Base-by-base conservation (phyloP, 2,797 vertebrate genomes). In the Channallabes apus region DNA sequence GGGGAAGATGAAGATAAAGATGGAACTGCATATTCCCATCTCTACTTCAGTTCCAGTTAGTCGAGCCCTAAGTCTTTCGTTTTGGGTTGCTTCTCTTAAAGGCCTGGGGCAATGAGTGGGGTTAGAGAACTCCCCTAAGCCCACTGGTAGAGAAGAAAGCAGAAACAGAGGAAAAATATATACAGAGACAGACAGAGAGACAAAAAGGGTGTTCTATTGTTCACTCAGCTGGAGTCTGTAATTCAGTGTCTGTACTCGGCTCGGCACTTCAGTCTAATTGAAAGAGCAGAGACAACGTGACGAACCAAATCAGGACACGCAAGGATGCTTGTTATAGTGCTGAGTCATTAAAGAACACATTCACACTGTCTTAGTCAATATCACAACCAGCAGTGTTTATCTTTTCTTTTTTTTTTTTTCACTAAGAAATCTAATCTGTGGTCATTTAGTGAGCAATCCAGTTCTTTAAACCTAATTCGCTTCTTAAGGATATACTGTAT, bases 181-280 rank as follows among this genome's bases (percentile, higher is more conserved):
- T n/a, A 59, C 24, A 84, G 82, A 84, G 29, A 59, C 24, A 84
- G 82, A 84, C 69, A 78, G 32, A 64, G n/a, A 84, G 80, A 76
- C 76, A 86, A 65, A 82, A 58, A 69, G 86, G 61, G 88, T 89
- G 85, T 89, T 90, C 91, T 91, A 93, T 95, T 95, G 92, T 95
- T 93, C 88, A 86, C 24, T 85, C 84, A 92, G 89, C 91, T 88
- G 89, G 91, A 93, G 92, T 92, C 92, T 93, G 91, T 93, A 93
- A 94, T 92, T 93, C 93, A 90, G 91, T 91, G 91, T 92, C 59
- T 75, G 91, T 89, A 90, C 90, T 93, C 85, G 81, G 91, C 89
- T 90, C 91, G 91, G 87, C 89, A 91, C 91, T 91, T 91, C 91
- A 89, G 92, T 90, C 92, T 94, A 94, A 94, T 94, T 93, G 93